phyloP scores from a whole-genome alignment of 2,888 invertebrate species.

The Pinctada fucata region DNA sequence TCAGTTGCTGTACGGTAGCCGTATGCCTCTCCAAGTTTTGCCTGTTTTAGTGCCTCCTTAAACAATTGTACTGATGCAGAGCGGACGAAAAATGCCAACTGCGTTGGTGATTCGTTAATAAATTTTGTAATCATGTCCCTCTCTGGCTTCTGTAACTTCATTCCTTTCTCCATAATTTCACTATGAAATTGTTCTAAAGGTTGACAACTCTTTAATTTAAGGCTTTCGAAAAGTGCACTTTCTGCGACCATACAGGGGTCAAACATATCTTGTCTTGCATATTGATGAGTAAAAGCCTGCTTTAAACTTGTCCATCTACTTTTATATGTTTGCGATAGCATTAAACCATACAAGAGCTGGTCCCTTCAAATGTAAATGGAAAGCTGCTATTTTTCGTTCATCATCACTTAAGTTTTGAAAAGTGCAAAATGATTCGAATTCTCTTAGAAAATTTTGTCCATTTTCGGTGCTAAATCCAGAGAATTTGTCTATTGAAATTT shows the following conservation, averaged over 20 bases:
- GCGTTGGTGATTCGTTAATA: not conserved
- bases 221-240: not conserved
- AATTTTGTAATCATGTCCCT: too few species aligned
- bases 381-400: slow-evolving; percentile 21
- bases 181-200: slow-evolving; percentile 10
- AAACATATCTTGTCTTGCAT: too few species aligned
- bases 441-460: slow-evolving; percentile 22
- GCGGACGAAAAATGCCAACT: not conserved
- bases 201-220: not conserved
- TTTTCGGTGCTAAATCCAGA: slow-evolving; percentile 25
- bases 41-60: not conserved
- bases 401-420: not conserved
- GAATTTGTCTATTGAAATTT: slow-evolving; percentile 20
- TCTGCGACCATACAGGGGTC: too few species aligned
- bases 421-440: not conserved
- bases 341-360: slow-evolving; percentile 22
- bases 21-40: too few species aligned
- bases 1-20: not conserved
- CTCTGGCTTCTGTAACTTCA: too few species aligned
- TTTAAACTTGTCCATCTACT: not conserved
- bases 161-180: not conserved
- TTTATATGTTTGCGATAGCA: not conserved
- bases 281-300: too few species aligned
- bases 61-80: not conserved
- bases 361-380: slow-evolving; percentile 13